These are phyloP conservation scores for Thereva nobilitata DNA, from an alignment of 2,888 invertebrate genomes.

Conservation along the genomic window DNA sequence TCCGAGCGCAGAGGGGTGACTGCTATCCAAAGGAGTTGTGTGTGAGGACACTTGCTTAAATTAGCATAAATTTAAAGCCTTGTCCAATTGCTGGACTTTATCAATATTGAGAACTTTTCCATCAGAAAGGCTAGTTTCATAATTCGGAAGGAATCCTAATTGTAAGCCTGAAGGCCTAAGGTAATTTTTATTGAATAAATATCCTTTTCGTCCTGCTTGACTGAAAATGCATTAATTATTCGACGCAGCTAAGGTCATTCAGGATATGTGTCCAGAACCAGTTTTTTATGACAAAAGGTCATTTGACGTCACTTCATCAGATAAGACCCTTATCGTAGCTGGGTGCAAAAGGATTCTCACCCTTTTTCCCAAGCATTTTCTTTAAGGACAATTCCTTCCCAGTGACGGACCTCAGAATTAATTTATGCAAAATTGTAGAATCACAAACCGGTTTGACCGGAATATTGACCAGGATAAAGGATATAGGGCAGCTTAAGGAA, in stretches of 20 bases:
- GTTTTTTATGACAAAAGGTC: conserved; percentile 44
- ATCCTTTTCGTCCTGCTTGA: background rate
- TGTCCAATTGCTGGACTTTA: no score
- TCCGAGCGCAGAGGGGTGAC: no score
- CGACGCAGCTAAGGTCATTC: conserved; percentile 23
- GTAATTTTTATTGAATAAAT: background rate
- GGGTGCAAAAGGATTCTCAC: conserved; percentile 18
- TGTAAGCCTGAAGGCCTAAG: background rate
- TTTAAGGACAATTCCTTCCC: conserved; percentile 26
- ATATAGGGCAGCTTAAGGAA: conserved; percentile 4
- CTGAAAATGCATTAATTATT: conserved; percentile 2
- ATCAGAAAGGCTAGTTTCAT: background rate
- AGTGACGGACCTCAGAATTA: conserved; percentile 23
- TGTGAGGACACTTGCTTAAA: no score
- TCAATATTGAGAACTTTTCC: no score
- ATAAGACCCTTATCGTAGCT: conserved; percentile 41
- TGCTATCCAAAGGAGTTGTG: no score
- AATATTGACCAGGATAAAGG: conserved; percentile 43
- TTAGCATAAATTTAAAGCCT: no score
- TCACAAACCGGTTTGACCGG: conserved; percentile 48
- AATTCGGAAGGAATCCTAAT: background rate
- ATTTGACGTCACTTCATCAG: conserved; percentile 40
- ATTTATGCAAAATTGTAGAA: conserved; percentile 40
- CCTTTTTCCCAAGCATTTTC: conserved; percentile 7
- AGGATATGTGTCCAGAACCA: conserved; percentile 45